Evolutionary conservation across 2,888 invertebrate species (phyloP), one percentile per base, ranked within the genome.

Genomic region (Pediacus dermestoides): DNA sequence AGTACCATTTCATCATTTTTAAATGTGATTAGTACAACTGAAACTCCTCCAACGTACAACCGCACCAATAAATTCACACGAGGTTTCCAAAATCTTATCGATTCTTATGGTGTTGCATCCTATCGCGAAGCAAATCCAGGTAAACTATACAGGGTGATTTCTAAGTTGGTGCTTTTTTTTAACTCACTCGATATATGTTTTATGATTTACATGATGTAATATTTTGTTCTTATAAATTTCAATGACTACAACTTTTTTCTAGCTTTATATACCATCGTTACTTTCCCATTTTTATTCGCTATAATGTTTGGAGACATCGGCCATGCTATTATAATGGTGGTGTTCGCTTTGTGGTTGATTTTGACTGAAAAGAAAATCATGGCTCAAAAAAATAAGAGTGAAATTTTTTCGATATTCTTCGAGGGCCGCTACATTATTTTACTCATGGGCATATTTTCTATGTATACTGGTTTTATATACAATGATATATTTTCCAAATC

Each of bases 281-380:
- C 92, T 0, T 95, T 95, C 73, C 95, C 95, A 6, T 95, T 95
- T 74, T 70, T 95, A 25, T 95, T 95, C 71, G 91, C 88, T 30
- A 82, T 95, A 57, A 96, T 96, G 95, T 96, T 95, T 69, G 95
- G 95, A 11, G 95, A 95, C 66, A 73, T 84, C 60, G 95, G 95
- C 7, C 95, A 95, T 70, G 95, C 92, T 1, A 25, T 84, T 8
- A 81, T 96, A 48, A 80, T 96, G 81, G 73, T 85, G 2, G 49
- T 83, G 9, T 89, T 91, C 63, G 92, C 83, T 1, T 70, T 74
- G 0, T 91, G 80, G 78, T 82, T 96, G 84, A 81, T 90, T 12
- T 46, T 83, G 23, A 78, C 76, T 45, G 95, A 96, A 67, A 86
- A 85, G 43, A 77, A 81, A 35, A 72, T 94, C 34, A 65, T 73